phyloP scores from a whole-genome alignment of 2,888 invertebrate species.

The Eupeodes latifasciatus region DNA sequence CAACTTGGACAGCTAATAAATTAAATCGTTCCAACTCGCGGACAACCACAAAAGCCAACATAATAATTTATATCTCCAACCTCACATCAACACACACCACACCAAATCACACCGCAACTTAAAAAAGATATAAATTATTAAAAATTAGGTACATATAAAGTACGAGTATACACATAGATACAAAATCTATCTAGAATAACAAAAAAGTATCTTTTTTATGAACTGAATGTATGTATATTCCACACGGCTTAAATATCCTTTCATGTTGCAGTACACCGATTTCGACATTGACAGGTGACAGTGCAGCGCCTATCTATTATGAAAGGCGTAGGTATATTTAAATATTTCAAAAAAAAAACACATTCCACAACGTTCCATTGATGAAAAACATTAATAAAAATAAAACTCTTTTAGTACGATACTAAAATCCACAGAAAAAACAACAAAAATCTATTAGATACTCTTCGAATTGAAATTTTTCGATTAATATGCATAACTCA shows the following conservation, averaged over 20 bases:
- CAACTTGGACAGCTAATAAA: conserved; percentile 64
- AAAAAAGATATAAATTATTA: conserved; percentile 11
- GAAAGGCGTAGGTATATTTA: conserved; percentile 2
- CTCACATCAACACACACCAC: conserved; percentile 20
- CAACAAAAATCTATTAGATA: conserved; percentile 11
- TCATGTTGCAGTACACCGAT: conserved; percentile 30
- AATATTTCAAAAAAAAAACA: neutral
- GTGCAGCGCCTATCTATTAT: conserved; percentile 17
- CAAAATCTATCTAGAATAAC: conserved; percentile 13
- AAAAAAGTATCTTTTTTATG: neutral
- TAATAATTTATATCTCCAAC: conserved; percentile 42
- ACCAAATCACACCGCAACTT: conserved; percentile 22
- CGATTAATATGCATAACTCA: conserved; percentile 75
- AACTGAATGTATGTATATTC: neutral
- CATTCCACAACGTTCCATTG: conserved; percentile 54
- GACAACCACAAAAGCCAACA: conserved; percentile 57
- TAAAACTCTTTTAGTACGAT: conserved; percentile 11
- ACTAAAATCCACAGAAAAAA: conserved; percentile 3
- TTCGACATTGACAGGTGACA: conserved; percentile 59
- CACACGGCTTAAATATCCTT: conserved; percentile 58
- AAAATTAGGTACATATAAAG: neutral
- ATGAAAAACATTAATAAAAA: conserved; percentile 34
- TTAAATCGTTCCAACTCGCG: conserved; percentile 57
- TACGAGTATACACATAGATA: neutral
- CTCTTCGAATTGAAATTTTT: conserved; percentile 57